Conservation (phyloP, 1,140 invertebrate species). For the Heliconius eleuchia region DNA sequence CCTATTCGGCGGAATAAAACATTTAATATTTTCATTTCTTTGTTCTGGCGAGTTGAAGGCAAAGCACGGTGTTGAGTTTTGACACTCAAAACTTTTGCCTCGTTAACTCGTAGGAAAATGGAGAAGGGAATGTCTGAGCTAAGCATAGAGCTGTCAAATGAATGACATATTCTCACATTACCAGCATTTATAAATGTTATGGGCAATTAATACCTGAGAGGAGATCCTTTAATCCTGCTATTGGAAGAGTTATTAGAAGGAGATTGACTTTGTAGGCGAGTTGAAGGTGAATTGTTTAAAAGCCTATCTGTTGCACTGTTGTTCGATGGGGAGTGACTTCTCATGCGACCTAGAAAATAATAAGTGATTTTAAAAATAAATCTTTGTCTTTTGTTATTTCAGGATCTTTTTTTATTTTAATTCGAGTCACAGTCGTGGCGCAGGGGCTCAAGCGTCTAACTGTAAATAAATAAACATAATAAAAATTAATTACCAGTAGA, state of each 20-base stretch:
- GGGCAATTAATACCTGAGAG: conserved; percentile 51
- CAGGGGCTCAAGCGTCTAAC: no score
- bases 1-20: no score
- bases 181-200: no score
- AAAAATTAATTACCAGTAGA: conserved; percentile 38
- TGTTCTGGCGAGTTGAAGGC: no score
- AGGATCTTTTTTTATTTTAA: background rate
- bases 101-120: no score
- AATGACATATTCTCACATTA: no score
- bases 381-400: background rate
- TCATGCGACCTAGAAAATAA: conserved; percentile 54
- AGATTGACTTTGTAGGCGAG: conserved; percentile 63
- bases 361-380: background rate
- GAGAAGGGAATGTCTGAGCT: no score
- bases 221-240: conserved; percentile 64
- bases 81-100: no score
- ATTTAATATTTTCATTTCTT: no score
- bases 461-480: background rate
- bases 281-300: conserved; percentile 57
- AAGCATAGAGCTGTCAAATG: no score
- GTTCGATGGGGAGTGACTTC: conserved; percentile 68
- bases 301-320: conserved; percentile 62
- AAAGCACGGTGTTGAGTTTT: no score
- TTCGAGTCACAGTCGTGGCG: background rate
- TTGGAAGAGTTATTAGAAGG: conserved; percentile 70